Conservation (phyloP, 1,140 invertebrate species). For the Neuroterus valhalla region DNA sequence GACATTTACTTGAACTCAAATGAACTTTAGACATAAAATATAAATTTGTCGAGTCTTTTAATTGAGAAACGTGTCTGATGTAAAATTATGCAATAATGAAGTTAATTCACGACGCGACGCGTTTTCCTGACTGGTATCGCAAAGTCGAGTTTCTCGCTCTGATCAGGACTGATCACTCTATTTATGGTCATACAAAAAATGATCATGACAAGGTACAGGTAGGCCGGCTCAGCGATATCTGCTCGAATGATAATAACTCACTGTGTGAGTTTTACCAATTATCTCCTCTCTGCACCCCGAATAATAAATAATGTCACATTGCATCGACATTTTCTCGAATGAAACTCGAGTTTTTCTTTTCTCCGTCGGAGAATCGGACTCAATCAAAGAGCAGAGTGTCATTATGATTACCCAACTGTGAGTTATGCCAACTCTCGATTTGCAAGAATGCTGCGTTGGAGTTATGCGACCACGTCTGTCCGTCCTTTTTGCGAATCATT, state of each 20-base stretch:
- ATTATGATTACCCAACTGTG: constrained; percentile 12
- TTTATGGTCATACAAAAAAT: constrained; percentile 30
- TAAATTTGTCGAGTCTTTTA: neutral
- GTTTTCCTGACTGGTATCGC: constrained; percentile 7
- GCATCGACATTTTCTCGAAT: neutral
- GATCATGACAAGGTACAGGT: constrained; percentile 2
- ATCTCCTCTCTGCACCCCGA: neutral
- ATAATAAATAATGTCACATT: constrained; percentile 19
- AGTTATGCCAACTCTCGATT: neutral
- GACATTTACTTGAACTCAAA: neutral
- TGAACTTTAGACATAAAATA: too few species aligned
- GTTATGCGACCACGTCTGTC: neutral
- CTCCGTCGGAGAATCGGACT: neutral
- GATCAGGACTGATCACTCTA: constrained; percentile 16
- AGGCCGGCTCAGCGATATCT: neutral
- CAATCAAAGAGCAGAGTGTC: constrained; percentile 5
- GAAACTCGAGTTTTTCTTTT: neutral
- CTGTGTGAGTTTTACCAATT: constrained; percentile 24
- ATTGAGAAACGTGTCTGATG: neutral
- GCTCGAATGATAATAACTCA: constrained; percentile 9
- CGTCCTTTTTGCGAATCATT: neutral
- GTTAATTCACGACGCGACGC: neutral
- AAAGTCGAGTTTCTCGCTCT: constrained; percentile 5
- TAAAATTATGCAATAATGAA: neutral
- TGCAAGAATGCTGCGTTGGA: neutral